Evolutionary conservation across 2,113 vertebrate species (phyloP), one percentile per base, ranked within the genome.

Genomic region (Petromus typicus): DNA sequence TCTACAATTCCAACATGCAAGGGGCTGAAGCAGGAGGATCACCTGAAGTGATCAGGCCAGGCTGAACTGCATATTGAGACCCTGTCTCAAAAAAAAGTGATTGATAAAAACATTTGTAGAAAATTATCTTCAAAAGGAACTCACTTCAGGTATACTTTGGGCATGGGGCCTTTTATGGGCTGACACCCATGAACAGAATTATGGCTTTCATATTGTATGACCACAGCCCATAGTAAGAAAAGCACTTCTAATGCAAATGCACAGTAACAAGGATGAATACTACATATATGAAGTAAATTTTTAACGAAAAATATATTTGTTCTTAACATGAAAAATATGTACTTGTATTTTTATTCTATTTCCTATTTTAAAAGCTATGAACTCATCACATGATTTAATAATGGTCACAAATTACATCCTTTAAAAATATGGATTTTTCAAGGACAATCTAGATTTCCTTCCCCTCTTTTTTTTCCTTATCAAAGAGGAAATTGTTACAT

Each of bases 291-390:
- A 91, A 66, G 75, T 95, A 91, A 81, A 71, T 45, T 37, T 67
- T 63, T 78, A 54, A 81, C 66, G 5, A 45, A 90, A 93, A 17
- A 87, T 81, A 8, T 54, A 75, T 27, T 80, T 48, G 3, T 86
- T 86, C 37, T 76, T 84, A 59, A 20, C 43, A 43, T 40, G 5
- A 76, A 43, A 69, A 92, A 71, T 61, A 22, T 14, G 25, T 23
- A 37, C n/a, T 63, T 23, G 34, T 22, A 10, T 48, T 90, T 63
- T 75, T 43, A 59, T 56, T 75, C 12, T 81, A 45, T 76, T 90
- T 91, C n/a, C 48, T 93, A 54, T 81, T 93, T 90, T 76, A 92
- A 92, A 87, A 69, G 11, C 45, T 78, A 61, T 87, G 91, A 93
- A 93, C 32, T 69, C 61, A 93, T 20, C 48, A 79, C 23, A 63